Evolutionary conservation across 2,888 invertebrate genomes (phyloP).

Genomic region (Endotricha flammealis): DNA sequence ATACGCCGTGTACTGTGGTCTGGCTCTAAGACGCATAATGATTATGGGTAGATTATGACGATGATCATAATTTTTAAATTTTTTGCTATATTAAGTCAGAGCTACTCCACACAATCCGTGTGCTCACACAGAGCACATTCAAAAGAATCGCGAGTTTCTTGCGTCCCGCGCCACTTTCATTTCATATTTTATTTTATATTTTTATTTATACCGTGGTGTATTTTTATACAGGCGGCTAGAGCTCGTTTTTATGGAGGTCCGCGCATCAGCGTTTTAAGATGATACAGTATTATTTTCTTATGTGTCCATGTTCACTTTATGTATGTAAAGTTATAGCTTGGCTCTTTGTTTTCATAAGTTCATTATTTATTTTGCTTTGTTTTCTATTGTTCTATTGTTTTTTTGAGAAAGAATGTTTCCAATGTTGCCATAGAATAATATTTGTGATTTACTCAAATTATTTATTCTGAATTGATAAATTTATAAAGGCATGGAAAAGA

Average conservation of each 20-base stretch:
- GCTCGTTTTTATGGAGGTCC: slow-evolving; percentile 51
- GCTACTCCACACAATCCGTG: slow-evolving; percentile 31
- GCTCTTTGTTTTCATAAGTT: background rate
- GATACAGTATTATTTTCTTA: slow-evolving; percentile 24
- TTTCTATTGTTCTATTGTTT: background rate
- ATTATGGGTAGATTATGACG: too few relatives aligned
- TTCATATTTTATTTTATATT: slow-evolving; percentile 75
- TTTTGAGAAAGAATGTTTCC: too few relatives aligned
- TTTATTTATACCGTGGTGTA: slow-evolving; percentile 68
- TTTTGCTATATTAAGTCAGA: background rate
- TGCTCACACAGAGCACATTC: slow-evolving; percentile 58
- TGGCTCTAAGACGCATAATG: too few relatives aligned
- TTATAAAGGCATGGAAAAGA: too few relatives aligned
- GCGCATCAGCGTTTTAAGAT: slow-evolving; percentile 46
- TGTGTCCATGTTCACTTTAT: slow-evolving; percentile 19
- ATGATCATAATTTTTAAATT: too few relatives aligned
- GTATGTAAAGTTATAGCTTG: slow-evolving; percentile 4
- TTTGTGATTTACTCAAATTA: too few relatives aligned
- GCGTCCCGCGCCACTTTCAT: slow-evolving; percentile 73
- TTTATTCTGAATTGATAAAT: too few relatives aligned
- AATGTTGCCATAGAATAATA: too few relatives aligned
- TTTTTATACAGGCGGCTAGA: slow-evolving; percentile 68
- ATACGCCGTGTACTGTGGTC: too few relatives aligned
- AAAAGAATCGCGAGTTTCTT: slow-evolving; percentile 72
- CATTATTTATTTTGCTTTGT: background rate